These are phyloP conservation scores for Protodeltote pygarga DNA, from an alignment of 2,888 invertebrate species.

Conservation along the genomic window DNA sequence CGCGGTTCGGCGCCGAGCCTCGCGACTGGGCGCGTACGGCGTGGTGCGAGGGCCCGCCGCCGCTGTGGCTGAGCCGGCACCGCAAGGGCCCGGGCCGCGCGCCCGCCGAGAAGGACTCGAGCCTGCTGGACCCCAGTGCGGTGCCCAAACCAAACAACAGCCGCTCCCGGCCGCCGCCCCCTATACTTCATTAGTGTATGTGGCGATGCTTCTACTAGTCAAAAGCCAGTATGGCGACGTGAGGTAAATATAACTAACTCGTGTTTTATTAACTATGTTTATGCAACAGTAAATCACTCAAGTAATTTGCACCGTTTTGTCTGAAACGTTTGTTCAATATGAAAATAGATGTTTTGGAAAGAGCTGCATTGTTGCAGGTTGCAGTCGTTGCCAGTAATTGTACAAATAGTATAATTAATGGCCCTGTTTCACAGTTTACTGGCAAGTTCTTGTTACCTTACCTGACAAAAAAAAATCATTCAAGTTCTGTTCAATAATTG, in stretches of 20 bases:
- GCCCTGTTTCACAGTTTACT: background rate
- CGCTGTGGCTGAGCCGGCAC: conserved; percentile 72
- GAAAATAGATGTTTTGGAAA: conserved; percentile 31
- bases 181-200: conserved; percentile 71
- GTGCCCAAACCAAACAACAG: conserved; percentile 70
- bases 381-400: conserved; percentile 19
- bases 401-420: conserved; percentile 9
- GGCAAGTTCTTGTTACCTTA: too few relatives aligned
- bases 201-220: conserved; percentile 79
- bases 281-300: conserved; percentile 11
- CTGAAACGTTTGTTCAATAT: conserved; percentile 20
- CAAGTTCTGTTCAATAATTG: too few relatives aligned
- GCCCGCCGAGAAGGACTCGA: conserved; percentile 44
- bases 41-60: conserved; percentile 87
- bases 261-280: conserved; percentile 6
- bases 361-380: conserved; percentile 19
- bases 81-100: conserved; percentile 55
- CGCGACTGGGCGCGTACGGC: conserved; percentile 91
- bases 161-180: conserved; percentile 79
- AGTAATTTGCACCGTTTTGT: conserved; percentile 16
- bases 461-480: too few relatives aligned
- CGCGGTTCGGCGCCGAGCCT: conserved; percentile 91
- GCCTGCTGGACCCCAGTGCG: conserved; percentile 63
- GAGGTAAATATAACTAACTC: conserved; percentile 62
- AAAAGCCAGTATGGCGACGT: conserved; percentile 78